These are phyloP conservation scores for Thripadectes ignobilis DNA, from an alignment of 2,797 vertebrate genomes.

Conservation along the genomic window DNA sequence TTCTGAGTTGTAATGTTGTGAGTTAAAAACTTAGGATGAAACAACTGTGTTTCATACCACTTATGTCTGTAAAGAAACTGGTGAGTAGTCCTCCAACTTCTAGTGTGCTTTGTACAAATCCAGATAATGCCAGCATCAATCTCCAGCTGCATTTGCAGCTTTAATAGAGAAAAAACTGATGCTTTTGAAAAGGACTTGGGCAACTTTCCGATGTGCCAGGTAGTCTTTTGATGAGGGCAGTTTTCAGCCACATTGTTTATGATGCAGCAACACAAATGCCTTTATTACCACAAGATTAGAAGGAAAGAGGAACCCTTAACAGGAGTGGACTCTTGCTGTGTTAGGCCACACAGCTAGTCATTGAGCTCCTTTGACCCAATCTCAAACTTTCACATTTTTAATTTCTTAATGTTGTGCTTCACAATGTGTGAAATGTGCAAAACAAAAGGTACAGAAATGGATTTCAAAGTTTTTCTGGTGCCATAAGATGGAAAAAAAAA, in stretches of 20 bases:
- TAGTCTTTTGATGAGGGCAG: neutral
- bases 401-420: neutral
- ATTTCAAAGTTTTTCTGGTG: neutral
- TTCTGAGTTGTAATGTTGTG: neutral
- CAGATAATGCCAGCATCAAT: neutral
- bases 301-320: neutral
- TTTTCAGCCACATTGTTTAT: neutral
- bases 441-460: neutral
- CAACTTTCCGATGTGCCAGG: neutral
- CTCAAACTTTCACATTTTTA: neutral
- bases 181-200: neutral
- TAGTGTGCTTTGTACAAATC: neutral
- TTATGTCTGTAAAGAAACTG: neutral
- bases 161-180: neutral
- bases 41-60: neutral
- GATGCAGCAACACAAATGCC: neutral
- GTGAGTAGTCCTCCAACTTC: neutral
- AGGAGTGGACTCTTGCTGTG: neutral
- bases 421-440: neutral
- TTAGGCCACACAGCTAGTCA: neutral
- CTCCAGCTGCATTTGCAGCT: neutral
- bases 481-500: neutral
- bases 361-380: neutral
- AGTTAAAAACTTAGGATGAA: neutral
- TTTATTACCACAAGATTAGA: neutral